Base-by-base conservation (phyloP, 2,797 vertebrate genomes). In the Myotis daubentonii region DNA sequence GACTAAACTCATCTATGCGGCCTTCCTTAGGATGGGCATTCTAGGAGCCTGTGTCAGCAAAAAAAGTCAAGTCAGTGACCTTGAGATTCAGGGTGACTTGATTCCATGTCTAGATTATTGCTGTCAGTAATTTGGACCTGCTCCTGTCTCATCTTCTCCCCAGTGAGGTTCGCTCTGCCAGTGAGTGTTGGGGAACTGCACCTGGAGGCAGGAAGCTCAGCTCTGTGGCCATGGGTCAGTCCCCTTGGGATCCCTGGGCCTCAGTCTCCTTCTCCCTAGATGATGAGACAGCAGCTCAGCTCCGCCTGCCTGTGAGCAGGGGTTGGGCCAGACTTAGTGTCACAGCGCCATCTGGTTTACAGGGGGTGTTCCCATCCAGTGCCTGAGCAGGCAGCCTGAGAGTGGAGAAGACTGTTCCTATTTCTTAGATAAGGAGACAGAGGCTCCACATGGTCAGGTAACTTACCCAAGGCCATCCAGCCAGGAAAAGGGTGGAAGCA, bases 51-150 rank as follows among this genome's bases (percentile, higher is more conserved):
- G 5, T 76, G 33, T 51, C 66, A 33, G 53, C 5, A 6, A 12
- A 84, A 84, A 88, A 74, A 36, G 30, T 0, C 19, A 33, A 47
- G 19, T 30, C 65, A 15, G 36, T 74, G 75, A 74, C 74, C 92
- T 92, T 55, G 88, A 87, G 30, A 55, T 38, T 51, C 41, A 41
- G 10, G 10, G n/a, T 83, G 66, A 30, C 10, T 76, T 51, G 38
- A 75, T 72, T 83, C 60, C 44, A 44, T n/a, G 49, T 86, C 95
- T 83, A 72, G 53, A 57, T 30, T 71, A 93, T 49, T 70, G 17
- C 76, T 9, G 0, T 71, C 41, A 23, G 1, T 65, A 28, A 25
- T 68, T 38, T 47, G 20, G 44, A 30, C 38, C 85, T 25, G 3
- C n/a, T 41, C 4, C 0, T 5, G 57, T 15, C 68, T 44, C 0